phyloP scores from a whole-genome alignment of 1,140 invertebrate genomes.

The Oreohelix idahoensis region DNA sequence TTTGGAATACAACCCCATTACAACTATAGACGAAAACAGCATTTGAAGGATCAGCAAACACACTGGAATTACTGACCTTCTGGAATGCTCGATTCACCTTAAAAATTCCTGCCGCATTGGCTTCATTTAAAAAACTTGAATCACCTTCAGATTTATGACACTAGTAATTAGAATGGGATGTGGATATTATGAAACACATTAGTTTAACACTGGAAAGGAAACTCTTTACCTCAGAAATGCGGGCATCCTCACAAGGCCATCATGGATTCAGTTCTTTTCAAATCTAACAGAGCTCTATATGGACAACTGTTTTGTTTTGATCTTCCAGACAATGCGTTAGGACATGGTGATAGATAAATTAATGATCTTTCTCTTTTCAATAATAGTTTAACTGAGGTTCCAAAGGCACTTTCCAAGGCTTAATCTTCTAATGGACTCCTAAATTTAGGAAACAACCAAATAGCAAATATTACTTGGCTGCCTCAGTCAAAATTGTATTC shows the following conservation, averaged over 20 bases:
- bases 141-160: neutral
- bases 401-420: neutral
- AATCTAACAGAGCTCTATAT: neutral
- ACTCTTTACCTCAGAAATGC: neutral
- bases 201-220: neutral
- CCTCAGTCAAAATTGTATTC: neutral
- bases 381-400: neutral
- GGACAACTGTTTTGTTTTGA: neutral
- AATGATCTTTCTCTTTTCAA: neutral
- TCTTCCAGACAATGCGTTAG: neutral
- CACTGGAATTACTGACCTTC: neutral
- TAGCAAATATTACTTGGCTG: neutral
- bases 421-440: neutral
- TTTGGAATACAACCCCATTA: neutral
- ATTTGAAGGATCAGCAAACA: neutral
- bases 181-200: neutral
- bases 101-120: neutral
- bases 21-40: neutral
- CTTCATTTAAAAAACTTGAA: neutral
- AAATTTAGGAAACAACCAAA: neutral
- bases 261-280: neutral
- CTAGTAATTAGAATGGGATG: neutral
- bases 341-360: neutral
- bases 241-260: neutral
- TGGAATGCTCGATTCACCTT: neutral